Base-by-base conservation (phyloP, 2,797 vertebrate species). In the Mallotus villosus region DNA sequence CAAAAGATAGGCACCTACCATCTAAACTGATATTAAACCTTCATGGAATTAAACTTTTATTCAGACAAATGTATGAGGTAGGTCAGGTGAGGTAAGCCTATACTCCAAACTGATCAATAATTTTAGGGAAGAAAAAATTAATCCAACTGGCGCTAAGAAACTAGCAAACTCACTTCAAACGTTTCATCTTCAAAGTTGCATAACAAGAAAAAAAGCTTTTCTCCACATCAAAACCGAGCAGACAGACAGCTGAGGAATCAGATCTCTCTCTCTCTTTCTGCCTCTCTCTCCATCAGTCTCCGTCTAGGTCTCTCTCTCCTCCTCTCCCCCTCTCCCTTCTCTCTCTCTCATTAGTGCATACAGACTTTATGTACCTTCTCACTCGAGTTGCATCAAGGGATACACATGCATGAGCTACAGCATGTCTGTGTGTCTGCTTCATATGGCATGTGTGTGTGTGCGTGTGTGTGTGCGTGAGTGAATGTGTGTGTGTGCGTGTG, bases 111-210 rank as follows among this genome's bases (percentile, higher is more conserved):
- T 86, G 85, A 84, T 84, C 81, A 87, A 84, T 84, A 74, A 57
- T 29, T 11, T 21, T 22, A 25, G 51, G 9, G 64, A 71, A 79
- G 58, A 51, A 79, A 74, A 68, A 72, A 76, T 69, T 89, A 89
- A 87, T 85, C 86, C 87, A 87, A 84, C 72, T 87, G 77, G 77
- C 69, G 85, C 86, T 88, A 86, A 90, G 87, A 86, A 91, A 90
- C 83, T 77, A 86, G 82, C 80, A 83, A 86, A 84, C 85, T 78
- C 81, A 82, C 90, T 88, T 92, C 89, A 89, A 92, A 91, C 80
- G 32, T 70, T 59, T 79, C 68, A 72, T 83, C 90, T 92, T 93
- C 91, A 92, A 92, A 91, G 90, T 91, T 92, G 85, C 73, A 37
- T 84, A 88, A 90, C 86, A 85, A 86, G 81, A 91, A 91, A 90